Evolutionary conservation across 2,888 invertebrate genomes (phyloP).

Genomic region (Heliconius hortense): DNA sequence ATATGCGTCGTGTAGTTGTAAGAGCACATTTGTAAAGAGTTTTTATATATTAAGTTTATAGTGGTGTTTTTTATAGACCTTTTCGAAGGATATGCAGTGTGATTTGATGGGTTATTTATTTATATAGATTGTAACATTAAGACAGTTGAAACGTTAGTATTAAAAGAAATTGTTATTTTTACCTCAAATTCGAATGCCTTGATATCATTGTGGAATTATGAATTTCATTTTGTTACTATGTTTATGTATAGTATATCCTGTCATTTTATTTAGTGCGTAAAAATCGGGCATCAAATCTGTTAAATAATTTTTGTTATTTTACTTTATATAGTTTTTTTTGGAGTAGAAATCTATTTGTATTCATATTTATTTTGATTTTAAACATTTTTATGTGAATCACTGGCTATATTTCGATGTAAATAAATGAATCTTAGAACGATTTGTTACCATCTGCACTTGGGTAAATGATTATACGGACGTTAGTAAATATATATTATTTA

Average conservation of each 20-base stretch:
- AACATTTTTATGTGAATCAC: conserved; percentile 26
- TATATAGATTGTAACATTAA: conserved; percentile 53
- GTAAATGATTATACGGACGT: conserved; percentile 66
- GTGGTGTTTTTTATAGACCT: conserved; percentile 21
- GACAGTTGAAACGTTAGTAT: conserved; percentile 6
- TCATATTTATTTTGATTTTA: conserved; percentile 38
- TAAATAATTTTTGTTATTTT: conserved; percentile 24
- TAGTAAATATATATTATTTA: conserved; percentile 74
- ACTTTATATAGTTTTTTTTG: conserved; percentile 41
- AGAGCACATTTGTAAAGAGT: conserved; percentile 24
- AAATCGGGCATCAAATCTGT: not conserved
- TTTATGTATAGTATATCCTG: not conserved
- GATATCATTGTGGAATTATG: conserved; percentile 18
- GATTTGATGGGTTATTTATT: conserved; percentile 55
- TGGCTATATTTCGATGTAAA: conserved; percentile 47
- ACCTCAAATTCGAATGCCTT: conserved; percentile 21
- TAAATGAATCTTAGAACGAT: conserved; percentile 43
- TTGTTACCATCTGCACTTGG: conserved; percentile 54
- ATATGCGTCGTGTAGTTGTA: conserved; percentile 22
- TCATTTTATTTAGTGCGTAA: not conserved
- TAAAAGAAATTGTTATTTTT: conserved; percentile 44
- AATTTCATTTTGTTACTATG: not conserved
- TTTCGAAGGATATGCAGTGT: conserved; percentile 40
- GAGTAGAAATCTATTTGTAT: conserved; percentile 49
- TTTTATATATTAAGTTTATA: conserved; percentile 23